Evolutionary conservation across 2,113 vertebrate species (phyloP), one percentile per base, ranked within the genome.

Genomic region (Gobiocypris rarus): DNA sequence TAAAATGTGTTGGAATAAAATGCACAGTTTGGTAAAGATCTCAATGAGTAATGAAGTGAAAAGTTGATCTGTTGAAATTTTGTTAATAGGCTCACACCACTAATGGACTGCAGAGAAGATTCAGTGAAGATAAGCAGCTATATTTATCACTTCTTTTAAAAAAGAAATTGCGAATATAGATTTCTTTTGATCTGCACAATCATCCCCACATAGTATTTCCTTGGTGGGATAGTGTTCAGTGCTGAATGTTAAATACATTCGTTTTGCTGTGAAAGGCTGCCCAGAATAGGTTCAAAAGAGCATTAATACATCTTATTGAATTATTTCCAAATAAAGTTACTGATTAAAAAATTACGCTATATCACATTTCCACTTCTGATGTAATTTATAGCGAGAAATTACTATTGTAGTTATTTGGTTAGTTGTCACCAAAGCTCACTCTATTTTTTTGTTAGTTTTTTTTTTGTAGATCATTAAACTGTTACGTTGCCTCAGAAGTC

Each of bases 31-130:
- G n/a, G 41, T 24, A 24, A 71, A 71, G 10, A 71, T 45, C 41
- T 71, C 10, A 45, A 11, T n/a, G 19, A 45, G 69, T 71, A 71
- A 71, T 43, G 69, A 71, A 71, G 22, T 71, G 69, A 45, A 70
- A 43, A 24, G 38, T 71, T 43, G 69, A 71, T 71, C 8, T 71
- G 22, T 71, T 71, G 45, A 34, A n/a, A 10, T 41, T 70, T 43
- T 41, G 63, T 34, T 67, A 67, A 67, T 67, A 67, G 63, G 63
- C 19, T 41, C 65, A 22, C 34, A 41, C 38, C 26, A 11, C 10
- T 71, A 71, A 71, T 71, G 41, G 74, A 38, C 28, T 75, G 74
- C 74, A 43, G 11, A 43, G 52, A 50, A 50, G 74, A 75, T 75
- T 52, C 74, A 43, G 75, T 59, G 11, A 59, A 77, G 11, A 77